Evolutionary conservation across 2,888 invertebrate species (phyloP).

Genomic region (Amphipoea oculea): DNA sequence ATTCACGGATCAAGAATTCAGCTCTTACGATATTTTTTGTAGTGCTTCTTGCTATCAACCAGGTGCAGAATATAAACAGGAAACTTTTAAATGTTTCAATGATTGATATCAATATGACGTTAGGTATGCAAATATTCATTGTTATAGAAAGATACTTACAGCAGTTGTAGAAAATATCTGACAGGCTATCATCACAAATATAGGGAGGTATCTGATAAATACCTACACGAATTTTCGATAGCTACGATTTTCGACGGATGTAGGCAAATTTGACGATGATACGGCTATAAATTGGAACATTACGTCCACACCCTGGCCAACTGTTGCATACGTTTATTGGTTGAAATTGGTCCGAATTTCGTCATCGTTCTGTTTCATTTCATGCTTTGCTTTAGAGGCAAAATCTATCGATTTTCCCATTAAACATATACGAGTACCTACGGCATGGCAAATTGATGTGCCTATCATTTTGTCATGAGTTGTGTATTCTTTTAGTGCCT

Average conservation of each 20-base stretch:
- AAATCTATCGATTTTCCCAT: not conserved
- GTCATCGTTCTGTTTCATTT: no score
- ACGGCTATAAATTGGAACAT: not conserved
- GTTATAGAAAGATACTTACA: not conserved
- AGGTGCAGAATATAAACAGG: slow-evolving; percentile 21
- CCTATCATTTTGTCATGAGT: not conserved
- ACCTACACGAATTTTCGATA: not conserved
- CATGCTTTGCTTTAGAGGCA: not conserved
- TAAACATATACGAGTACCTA: no score
- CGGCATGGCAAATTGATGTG: not conserved
- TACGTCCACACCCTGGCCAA: not conserved
- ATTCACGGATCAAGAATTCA: not conserved
- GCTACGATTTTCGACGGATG: not conserved
- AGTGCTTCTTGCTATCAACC: slow-evolving; percentile 7
- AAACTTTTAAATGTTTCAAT: slow-evolving; percentile 18
- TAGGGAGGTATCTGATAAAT: not conserved
- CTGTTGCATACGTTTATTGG: slow-evolving; percentile 23
- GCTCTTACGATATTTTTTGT: not conserved
- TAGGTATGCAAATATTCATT: slow-evolving; percentile 4
- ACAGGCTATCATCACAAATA: not conserved
- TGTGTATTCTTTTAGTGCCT: not conserved
- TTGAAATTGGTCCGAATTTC: not conserved
- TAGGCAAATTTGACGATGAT: not conserved
- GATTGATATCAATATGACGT: slow-evolving; percentile 17
- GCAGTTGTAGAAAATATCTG: slow-evolving; percentile 4